Percentiles rank a stretch among this genome's conserved stretches.
These are phyloP conservation scores for Drosophila virilis DNA, from an alignment of 1,140 invertebrate genomes.

Conservation along the genomic window DNA sequence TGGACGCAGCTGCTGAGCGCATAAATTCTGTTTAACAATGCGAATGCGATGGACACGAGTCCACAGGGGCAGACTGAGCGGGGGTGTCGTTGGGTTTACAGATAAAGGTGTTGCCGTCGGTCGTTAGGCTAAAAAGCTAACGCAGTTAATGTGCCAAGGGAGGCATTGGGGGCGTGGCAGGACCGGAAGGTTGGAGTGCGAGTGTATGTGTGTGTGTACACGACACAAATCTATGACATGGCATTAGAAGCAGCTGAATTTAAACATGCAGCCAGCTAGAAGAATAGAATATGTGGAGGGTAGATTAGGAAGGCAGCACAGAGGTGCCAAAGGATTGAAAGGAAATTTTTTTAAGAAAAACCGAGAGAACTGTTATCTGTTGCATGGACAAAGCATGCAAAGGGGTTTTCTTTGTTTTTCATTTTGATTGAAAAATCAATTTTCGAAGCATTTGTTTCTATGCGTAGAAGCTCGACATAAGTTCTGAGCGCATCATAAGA, in stretches of 20 bases:
- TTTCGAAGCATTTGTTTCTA: no score
- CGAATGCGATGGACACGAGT: slow-evolving; percentile 51
- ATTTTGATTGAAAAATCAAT: no score
- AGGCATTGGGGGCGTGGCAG: not conserved
- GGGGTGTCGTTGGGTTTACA: slow-evolving; percentile 13
- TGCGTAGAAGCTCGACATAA: no score
- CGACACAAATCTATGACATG: slow-evolving; percentile 32
- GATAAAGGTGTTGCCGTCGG: slow-evolving; percentile 58
- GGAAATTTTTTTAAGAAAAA: not conserved
- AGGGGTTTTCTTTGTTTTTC: no score
- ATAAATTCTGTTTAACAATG: slow-evolving; percentile 79
- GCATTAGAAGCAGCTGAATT: slow-evolving; percentile 50
- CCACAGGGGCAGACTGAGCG: slow-evolving; percentile 3
- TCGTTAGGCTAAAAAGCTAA: slow-evolving; percentile 81
- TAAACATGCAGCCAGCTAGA: slow-evolving; percentile 2
- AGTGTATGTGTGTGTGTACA: not conserved
- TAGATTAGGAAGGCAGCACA: no score
- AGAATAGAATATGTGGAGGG: not conserved
- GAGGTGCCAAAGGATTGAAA: not conserved
- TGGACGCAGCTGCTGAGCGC: slow-evolving; percentile 67
- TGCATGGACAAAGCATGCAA: no score
- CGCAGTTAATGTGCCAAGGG: slow-evolving; percentile 55
- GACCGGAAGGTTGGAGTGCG: not conserved
- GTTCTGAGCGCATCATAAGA: no score
- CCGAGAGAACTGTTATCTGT: no score